These are phyloP conservation scores for Lepidurus apus DNA, from an alignment of 1,140 invertebrate species.

Conservation along the genomic window DNA sequence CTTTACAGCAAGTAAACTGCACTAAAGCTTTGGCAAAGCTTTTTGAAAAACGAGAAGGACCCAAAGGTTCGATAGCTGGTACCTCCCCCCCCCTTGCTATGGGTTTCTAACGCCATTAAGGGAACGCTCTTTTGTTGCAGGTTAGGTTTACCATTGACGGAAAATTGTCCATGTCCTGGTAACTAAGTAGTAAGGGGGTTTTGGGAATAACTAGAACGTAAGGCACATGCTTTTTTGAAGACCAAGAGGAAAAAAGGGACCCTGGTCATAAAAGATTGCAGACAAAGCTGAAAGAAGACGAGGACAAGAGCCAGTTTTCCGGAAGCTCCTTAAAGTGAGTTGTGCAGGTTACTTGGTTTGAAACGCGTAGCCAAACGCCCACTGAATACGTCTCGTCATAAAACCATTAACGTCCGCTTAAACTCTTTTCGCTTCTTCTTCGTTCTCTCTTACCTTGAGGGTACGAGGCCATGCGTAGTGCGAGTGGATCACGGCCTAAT, in stretches of 20 bases:
- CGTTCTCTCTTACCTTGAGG: not conserved
- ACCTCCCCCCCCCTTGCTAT: not conserved
- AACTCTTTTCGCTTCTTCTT: not conserved
- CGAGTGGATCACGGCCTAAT: not conserved
- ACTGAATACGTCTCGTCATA: not conserved
- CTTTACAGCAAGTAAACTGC: not conserved
- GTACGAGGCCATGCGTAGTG: not conserved
- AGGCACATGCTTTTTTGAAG: slow-evolving; percentile 13
- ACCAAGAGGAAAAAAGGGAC: not conserved
- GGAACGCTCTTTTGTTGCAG: not conserved
- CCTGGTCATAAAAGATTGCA: not conserved
- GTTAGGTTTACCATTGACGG: slow-evolving; percentile 6
- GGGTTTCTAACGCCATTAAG: slow-evolving; percentile 8
- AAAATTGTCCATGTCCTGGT: not conserved
- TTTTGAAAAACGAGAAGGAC: slow-evolving; percentile 7
- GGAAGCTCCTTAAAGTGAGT: slow-evolving; percentile 15
- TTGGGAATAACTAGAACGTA: not conserved
- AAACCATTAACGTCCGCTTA: not conserved
- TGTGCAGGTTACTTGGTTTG: not conserved
- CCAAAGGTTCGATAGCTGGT: not conserved
- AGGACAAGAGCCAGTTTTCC: not conserved
- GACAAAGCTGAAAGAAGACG: not conserved
- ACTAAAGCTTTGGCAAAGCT: not conserved
- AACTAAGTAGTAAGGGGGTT: not conserved
- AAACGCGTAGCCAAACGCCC: slow-evolving; percentile 9